Base-by-base conservation (phyloP, 2,888 invertebrate species). In the Ephialtes manifestator region DNA sequence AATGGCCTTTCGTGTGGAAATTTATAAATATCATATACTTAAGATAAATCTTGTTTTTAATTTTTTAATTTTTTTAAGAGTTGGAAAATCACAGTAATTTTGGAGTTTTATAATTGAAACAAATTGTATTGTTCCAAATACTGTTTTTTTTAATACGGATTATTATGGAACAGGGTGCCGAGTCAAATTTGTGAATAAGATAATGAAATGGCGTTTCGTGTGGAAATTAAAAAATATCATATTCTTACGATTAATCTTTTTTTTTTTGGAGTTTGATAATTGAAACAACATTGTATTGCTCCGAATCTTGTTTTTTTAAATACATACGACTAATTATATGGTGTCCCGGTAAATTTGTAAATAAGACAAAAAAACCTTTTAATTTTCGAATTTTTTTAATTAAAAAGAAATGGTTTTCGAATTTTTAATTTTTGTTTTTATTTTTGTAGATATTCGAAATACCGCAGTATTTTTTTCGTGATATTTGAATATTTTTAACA, bases 271-370 rank as follows among this genome's bases (percentile, higher is more conserved):
- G 2, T 24, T 5, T 4, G n/a, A 20, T 39, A 18, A 65, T 13
- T 72, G 78, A 76, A 81, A 81, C 67, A 28, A 15, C n/a, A 74
- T 74, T 60, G 78, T 71, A 71, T 65, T 35, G 11, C 15, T 31
- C 35, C 53, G 39, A 46, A 0, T 31, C 31, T 35, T 15, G 39
- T 53, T 58, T 4, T 58, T 35, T n/a, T 18, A 48, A n/a, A n/a
- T n/a, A n/a, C n/a, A 13, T 2, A 13, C 13, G 60, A 18, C 35
- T 75, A 39, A 51, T 76, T 70, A 63, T 28, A n/a, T 35, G 4
- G 10, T 65, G 5, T 5, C 31, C 35, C 11, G 0, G 51, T 35
- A 35, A 53, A 53, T 71, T 35, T 18, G 43, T 18, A 53, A 70
- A 70, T 35, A 18, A 0, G 39, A 63, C 20, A 39, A 18, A 43